These are phyloP conservation scores for Calidris pygmaea DNA, from an alignment of 2,113 vertebrate genomes.

Conservation along the genomic window DNA sequence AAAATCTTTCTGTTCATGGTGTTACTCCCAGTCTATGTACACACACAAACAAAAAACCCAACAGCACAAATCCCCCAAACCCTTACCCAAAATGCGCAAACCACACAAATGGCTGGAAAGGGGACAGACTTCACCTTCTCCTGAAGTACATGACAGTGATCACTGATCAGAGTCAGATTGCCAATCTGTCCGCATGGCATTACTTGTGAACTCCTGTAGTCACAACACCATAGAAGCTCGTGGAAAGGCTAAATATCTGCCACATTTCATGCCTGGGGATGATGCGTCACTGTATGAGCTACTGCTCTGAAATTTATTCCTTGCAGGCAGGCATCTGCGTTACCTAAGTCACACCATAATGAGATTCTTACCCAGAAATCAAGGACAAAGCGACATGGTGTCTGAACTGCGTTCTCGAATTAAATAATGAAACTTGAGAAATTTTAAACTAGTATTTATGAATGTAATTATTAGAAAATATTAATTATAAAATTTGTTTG, in stretches of 20 bases:
- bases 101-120: not conserved
- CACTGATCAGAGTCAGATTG: not conserved
- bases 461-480: not conserved
- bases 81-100: not conserved
- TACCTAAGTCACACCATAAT: not conserved
- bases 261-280: not conserved
- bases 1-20: rapidly evolving
- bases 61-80: not conserved
- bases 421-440: not conserved
- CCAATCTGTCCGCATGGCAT: not conserved
- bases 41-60: rapidly evolving
- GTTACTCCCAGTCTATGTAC: not conserved
- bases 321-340: not conserved
- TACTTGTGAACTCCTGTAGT: not conserved
- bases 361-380: not conserved
- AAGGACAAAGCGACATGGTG: not conserved
- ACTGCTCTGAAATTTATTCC: not conserved
- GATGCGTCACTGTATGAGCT: not conserved
- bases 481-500: not conserved
- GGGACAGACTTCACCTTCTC: not conserved
- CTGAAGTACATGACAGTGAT: rapidly evolving
- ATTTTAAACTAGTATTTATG: not conserved
- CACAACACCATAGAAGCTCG: not conserved
- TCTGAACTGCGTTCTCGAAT: not conserved
- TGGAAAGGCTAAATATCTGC: not conserved